These are phyloP conservation scores for Eupithecia subfuscata DNA, from an alignment of 2,888 invertebrate genomes.

Conservation along the genomic window DNA sequence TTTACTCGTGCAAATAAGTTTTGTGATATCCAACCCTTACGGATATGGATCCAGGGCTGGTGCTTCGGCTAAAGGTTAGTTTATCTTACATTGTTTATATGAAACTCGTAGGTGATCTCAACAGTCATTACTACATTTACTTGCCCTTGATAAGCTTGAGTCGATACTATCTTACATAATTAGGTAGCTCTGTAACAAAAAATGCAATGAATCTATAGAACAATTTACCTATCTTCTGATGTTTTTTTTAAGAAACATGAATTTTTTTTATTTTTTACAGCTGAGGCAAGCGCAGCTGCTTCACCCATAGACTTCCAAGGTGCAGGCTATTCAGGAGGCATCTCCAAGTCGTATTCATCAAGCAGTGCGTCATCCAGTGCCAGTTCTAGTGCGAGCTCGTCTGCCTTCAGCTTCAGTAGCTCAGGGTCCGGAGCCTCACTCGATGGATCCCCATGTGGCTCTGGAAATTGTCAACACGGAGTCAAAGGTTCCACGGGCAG, in stretches of 20 bases:
- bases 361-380: conserved; percentile 75
- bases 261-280: conserved; percentile 47
- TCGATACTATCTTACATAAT: conserved; percentile 1
- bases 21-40: conserved; percentile 66
- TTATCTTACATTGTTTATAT: conserved; percentile 26
- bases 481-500: conserved; percentile 34
- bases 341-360: conserved; percentile 72
- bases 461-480: conserved; percentile 49
- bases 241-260: background rate
- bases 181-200: conserved; percentile 7
- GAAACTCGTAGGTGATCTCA: conserved; percentile 15
- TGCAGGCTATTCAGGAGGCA: conserved; percentile 73
- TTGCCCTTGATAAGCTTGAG: conserved; percentile 29
- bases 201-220: background rate
- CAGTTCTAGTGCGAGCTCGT: conserved; percentile 71
- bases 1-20: conserved; percentile 58
- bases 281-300: conserved; percentile 63
- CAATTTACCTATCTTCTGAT: background rate
- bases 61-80: conserved; percentile 70
- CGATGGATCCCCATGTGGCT: conserved; percentile 44
- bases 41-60: conserved; percentile 76
- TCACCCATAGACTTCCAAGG: conserved; percentile 59
- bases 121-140: conserved; percentile 17
- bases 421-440: conserved; percentile 50
- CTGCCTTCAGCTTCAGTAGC: conserved; percentile 65